Percentiles rank a stretch among this genome's conserved stretches.
These are phyloP conservation scores for Probaryconus sp. DNA, from an alignment of 1,140 invertebrate species.

Conservation along the genomic window DNA sequence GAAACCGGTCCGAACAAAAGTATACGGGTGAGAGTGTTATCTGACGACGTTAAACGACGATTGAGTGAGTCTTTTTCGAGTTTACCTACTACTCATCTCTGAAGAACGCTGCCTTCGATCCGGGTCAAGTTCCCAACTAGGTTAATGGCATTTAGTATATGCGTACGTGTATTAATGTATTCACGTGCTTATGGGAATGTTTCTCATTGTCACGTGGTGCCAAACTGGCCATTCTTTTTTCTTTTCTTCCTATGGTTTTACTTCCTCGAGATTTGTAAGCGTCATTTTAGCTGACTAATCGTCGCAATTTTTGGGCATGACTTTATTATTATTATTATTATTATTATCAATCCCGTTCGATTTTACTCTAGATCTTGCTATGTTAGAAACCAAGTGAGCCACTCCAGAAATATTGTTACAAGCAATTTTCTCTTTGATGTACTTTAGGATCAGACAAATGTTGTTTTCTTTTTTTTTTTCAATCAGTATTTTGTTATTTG, in stretches of 20 bases:
- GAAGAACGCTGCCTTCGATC: constrained; percentile 47
- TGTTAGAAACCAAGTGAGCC: too few species aligned
- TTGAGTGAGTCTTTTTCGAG: constrained; percentile 50
- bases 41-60: constrained; percentile 57
- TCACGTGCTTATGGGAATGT: constrained; percentile 37
- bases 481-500: too few species aligned
- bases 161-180: constrained; percentile 46
- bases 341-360: too few species aligned
- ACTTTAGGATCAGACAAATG: too few species aligned
- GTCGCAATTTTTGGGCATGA: too few species aligned
- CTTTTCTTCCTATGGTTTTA: not conserved
- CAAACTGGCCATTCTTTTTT: constrained; percentile 23
- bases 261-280: too few species aligned
- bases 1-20: constrained; percentile 46
- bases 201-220: constrained; percentile 42
- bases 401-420: too few species aligned
- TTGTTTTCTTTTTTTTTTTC: too few species aligned
- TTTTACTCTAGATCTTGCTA: too few species aligned
- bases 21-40: constrained; percentile 58
- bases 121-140: constrained; percentile 55
- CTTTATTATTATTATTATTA: too few species aligned
- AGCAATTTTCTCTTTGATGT: too few species aligned
- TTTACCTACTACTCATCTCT: constrained; percentile 53
- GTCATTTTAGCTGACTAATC: too few species aligned
- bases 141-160: constrained; percentile 54